Conservation (phyloP, 2,113 vertebrate genomes). For the Lepus americanus region DNA sequence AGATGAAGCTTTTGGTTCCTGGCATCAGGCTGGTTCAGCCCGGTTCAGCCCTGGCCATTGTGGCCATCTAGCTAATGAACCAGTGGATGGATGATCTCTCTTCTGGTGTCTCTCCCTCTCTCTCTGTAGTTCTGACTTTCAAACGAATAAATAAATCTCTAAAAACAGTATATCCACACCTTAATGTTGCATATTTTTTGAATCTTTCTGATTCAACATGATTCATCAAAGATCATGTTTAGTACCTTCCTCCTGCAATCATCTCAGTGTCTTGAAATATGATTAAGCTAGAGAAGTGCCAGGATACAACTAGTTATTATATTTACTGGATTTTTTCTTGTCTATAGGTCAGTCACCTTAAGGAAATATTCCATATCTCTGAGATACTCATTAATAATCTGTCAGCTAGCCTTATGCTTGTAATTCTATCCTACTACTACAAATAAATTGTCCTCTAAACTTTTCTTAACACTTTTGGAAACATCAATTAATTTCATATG, state of each 20-base stretch:
- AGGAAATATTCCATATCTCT: conserved; percentile 36
- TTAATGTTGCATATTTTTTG: background rate
- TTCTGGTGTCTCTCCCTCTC: too few relatives aligned
- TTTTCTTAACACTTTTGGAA: conserved; percentile 5
- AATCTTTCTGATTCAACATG: background rate
- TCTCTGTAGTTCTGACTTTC: too few relatives aligned
- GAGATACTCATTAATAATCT: conserved; percentile 12
- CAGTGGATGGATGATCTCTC: too few relatives aligned
- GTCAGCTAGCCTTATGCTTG: background rate
- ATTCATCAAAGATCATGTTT: background rate
- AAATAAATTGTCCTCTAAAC: background rate
- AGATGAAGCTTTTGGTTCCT: too few relatives aligned
- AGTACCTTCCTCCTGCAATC: background rate
- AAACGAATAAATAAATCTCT: too few relatives aligned
- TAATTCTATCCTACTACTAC: conserved; percentile 3
- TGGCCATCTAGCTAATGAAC: too few relatives aligned
- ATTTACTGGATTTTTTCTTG: conserved; percentile 4
- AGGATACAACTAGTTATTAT: background rate
- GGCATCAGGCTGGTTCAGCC: too few relatives aligned
- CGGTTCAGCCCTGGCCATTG: too few relatives aligned
- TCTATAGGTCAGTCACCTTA: conserved; percentile 13
- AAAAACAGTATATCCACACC: too few relatives aligned
- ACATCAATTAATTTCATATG: background rate
- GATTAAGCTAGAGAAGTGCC: background rate
- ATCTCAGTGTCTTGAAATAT: background rate